Evolutionary conservation across 2,113 vertebrate species (phyloP).

Genomic region (Platycercus adscitus): DNA sequence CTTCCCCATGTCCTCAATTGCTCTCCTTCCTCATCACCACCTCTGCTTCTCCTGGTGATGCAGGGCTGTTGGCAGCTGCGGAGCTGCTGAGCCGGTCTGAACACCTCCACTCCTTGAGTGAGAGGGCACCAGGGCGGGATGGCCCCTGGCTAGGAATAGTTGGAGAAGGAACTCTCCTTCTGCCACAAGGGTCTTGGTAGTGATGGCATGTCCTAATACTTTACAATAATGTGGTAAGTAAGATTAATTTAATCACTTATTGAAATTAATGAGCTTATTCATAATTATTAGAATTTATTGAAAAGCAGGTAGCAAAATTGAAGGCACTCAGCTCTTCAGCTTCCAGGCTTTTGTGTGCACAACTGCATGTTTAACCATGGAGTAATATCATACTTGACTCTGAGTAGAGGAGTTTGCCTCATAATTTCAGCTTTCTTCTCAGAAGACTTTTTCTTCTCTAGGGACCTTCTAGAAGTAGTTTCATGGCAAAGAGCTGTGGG

Average conservation of each 20-base stretch:
- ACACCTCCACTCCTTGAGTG: fast-evolving
- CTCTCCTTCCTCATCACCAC: neutral
- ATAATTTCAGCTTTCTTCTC: neutral
- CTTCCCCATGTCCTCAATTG: neutral
- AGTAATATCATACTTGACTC: neutral
- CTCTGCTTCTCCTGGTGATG: fast-evolving
- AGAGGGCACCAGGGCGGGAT: neutral
- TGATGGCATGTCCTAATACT: neutral
- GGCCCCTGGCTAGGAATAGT: neutral
- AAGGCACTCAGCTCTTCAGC: neutral
- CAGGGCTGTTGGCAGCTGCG: neutral
- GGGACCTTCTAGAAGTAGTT: neutral
- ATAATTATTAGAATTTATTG: neutral
- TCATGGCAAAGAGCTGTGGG: neutral
- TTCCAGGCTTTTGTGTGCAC: neutral
- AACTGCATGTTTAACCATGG: neutral
- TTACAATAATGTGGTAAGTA: neutral
- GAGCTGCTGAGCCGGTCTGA: neutral
- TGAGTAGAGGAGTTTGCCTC: neutral
- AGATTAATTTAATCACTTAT: neutral
- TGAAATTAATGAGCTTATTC: neutral
- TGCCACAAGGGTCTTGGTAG: neutral
- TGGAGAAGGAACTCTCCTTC: neutral
- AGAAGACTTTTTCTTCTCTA: neutral
- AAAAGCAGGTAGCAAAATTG: neutral